These are phyloP conservation scores for Cheilosia grossa DNA, from an alignment of 2,888 invertebrate species.

Conservation along the genomic window DNA sequence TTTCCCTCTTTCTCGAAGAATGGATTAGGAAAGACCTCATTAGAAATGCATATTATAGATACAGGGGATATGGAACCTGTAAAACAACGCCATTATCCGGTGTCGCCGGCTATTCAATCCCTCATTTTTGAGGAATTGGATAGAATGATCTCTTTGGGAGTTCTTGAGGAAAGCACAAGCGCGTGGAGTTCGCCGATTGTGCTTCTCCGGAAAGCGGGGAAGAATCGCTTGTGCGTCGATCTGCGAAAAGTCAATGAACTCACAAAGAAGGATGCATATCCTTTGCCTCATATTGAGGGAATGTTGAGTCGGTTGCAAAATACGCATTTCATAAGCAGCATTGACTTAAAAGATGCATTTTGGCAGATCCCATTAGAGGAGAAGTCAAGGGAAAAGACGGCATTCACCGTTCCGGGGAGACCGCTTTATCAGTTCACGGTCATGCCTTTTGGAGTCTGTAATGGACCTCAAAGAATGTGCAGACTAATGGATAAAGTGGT, in stretches of 20 bases:
- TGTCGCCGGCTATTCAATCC: slow-evolving; percentile 66
- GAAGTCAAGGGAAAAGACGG: neutral
- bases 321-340: slow-evolving; percentile 43
- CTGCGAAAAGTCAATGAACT: slow-evolving; percentile 42
- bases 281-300: slow-evolving; percentile 71
- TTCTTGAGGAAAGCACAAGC: slow-evolving; percentile 77
- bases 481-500: slow-evolving; percentile 58
- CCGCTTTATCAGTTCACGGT: slow-evolving; percentile 64
- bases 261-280: slow-evolving; percentile 36
- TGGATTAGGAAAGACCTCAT: slow-evolving; percentile 56
- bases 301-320: slow-evolving; percentile 69
- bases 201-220: slow-evolving; percentile 45
- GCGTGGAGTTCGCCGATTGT: slow-evolving; percentile 56
- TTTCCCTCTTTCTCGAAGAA: slow-evolving; percentile 17
- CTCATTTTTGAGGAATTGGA: slow-evolving; percentile 77
- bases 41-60: slow-evolving; percentile 61
- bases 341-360: slow-evolving; percentile 34
- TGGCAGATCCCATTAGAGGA: slow-evolving; percentile 47
- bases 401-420: slow-evolving; percentile 61
- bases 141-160: slow-evolving; percentile 77
- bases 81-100: slow-evolving; percentile 70
- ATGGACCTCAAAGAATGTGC: slow-evolving; percentile 62
- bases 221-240: slow-evolving; percentile 60
- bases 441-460: slow-evolving; percentile 69
- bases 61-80: slow-evolving; percentile 60